Percentiles rank a stretch among this genome's conserved stretches.
Conservation (phyloP, 2,888 invertebrate genomes). For the Rotaria sp. region DNA sequence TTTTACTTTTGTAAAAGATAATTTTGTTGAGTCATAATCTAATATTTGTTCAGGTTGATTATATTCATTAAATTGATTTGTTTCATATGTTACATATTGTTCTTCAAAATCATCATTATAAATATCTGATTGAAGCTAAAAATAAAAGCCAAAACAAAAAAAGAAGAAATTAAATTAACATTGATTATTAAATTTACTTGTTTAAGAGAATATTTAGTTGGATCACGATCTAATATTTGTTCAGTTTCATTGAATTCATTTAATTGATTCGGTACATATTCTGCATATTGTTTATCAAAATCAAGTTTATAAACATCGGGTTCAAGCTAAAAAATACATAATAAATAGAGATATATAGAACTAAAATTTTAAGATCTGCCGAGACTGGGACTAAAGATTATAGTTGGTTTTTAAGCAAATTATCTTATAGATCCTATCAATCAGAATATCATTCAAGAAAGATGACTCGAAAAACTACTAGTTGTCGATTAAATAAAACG, state of each 20-base stretch:
- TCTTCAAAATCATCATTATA: neutral
- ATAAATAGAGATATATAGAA: too few relatives aligned
- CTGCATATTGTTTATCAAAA: neutral
- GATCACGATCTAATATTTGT: neutral
- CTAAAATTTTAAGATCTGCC: too few relatives aligned
- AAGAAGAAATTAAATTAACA: too few relatives aligned
- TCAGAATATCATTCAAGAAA: too few relatives aligned
- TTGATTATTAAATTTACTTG: neutral
- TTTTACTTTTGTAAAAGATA: neutral
- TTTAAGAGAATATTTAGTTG: neutral
- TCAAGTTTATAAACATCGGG: neutral
- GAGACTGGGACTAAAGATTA: too few relatives aligned
- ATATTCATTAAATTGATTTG: neutral
- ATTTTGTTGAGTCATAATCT: neutral
- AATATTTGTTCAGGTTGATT: neutral
- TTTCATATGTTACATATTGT: neutral
- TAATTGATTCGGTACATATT: neutral
- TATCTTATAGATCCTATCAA: too few relatives aligned
- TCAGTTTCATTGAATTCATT: neutral
- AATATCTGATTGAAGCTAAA: neutral
- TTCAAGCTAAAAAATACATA: neutral
- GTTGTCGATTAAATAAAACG: too few relatives aligned
- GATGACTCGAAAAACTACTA: too few relatives aligned
- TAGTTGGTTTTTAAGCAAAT: too few relatives aligned
- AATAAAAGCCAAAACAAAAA: neutral